Percentiles rank a stretch among this genome's conserved stretches.
Evolutionary conservation across 37 sponge, comb jelly and placozoan species (phyloP).

Genomic region (Spongia lamella): DNA sequence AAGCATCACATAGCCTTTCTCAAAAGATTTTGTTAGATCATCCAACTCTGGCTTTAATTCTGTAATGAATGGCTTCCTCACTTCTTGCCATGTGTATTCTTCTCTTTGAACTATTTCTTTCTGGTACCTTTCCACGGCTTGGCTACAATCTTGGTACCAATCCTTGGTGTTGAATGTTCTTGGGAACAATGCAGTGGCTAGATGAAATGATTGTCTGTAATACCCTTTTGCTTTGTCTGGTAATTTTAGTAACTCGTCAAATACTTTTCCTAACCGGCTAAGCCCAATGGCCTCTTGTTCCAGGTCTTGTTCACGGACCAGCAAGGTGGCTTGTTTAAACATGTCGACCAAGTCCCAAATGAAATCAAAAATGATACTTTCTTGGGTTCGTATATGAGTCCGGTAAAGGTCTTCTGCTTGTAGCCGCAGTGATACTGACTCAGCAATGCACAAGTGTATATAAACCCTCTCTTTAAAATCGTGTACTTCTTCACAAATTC

Average conservation of each 20-base stretch:
- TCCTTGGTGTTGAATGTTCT: not conserved
- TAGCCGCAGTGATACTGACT: too few relatives aligned
- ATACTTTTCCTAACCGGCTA: not conserved
- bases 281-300: slow-evolving; percentile 1
- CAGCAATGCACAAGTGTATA: too few relatives aligned
- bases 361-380: too few relatives aligned
- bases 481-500: too few relatives aligned
- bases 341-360: too few relatives aligned
- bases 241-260: not conserved
- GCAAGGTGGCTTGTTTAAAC: not conserved
- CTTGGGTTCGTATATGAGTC: too few relatives aligned
- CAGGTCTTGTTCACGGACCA: slow-evolving; percentile 2
- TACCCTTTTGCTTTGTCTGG: not conserved
- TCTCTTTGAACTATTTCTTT: not conserved
- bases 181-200: not conserved
- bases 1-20: not conserved
- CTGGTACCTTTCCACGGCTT: not conserved
- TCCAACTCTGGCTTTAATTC: not conserved
- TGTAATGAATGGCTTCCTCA: not conserved
- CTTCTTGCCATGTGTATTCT: not conserved
- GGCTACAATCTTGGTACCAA: not conserved
- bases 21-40: not conserved
- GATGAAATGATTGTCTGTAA: not conserved
- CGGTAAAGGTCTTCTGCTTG: too few relatives aligned
- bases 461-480: too few relatives aligned